Evolutionary conservation across 2,113 vertebrate species (phyloP), one percentile per base, ranked within the genome.

Genomic region (Anarhynchus alexandrinus): DNA sequence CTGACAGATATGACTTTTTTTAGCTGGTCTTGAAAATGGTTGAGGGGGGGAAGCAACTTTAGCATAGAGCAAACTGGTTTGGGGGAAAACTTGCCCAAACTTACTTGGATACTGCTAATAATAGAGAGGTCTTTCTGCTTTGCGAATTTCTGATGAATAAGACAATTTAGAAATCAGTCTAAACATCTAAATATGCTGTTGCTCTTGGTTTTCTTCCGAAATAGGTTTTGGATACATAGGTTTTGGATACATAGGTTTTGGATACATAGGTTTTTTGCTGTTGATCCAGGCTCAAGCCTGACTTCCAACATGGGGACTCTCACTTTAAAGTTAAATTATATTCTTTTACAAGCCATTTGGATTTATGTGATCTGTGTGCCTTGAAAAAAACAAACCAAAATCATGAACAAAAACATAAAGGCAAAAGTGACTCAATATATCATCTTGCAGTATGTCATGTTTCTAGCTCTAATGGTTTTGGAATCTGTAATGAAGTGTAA

Each of bases 161-260:
- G 69, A 22, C 62, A 6, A 55, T 23, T 72, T 61, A 47, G 26
- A 5, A 57, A 42, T 52, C 16, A 12, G 19, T 40, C 14, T 61
- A 55, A 78, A 58, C 5, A 14, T 54, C 9, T 40, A 38, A 80
- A 72, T 67, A 36, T 8, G 0, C 2, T 45, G 8, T 18, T 36
- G 7, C 19, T 69, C 25, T 32, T 34, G 8, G 26, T 79, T 57
- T 84, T 45, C 1, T 83, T 72, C 6, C 14, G 26, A 55, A 92
- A 14, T 0, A 1, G 7, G 11, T 34, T 80, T 58, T 57, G 32
- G 52, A 59, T 32, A 12, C 11, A 3, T 58, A 29, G 15, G 10
- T 42, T 4, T n/a, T n/a, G n/a, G n/a, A n/a, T n/a, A n/a, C n/a
- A 14, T 0, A 1, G 7, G 11, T 34, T 80, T 58, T 57, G 32